A percentile compares a stretch with the other conserved stretches of the same genome.
Conservation (phyloP, 2,888 invertebrate species). For the Neocrepidodera transversa region DNA sequence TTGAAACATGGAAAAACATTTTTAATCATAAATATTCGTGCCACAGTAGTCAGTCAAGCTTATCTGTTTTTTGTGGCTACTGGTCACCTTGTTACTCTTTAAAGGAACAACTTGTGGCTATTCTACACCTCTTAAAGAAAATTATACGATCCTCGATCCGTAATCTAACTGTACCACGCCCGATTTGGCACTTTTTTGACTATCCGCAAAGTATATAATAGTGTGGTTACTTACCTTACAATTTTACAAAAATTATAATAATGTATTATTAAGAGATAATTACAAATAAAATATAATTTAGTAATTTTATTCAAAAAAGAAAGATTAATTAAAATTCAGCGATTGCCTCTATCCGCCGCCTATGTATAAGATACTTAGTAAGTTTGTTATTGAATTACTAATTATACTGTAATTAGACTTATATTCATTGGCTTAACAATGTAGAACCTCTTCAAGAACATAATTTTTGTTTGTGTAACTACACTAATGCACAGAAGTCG, state of each 20-base stretch:
- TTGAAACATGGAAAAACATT: slow-evolving; percentile 8
- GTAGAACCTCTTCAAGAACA: not conserved
- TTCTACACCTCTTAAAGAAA: slow-evolving; percentile 19
- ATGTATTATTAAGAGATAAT: not conserved
- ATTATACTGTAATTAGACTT: no score
- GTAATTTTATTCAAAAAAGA: no score
- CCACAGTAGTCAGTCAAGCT: slow-evolving; percentile 20
- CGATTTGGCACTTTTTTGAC: slow-evolving; percentile 7
- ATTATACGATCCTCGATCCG: slow-evolving; percentile 13
- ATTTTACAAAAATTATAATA: not conserved
- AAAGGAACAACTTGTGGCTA: slow-evolving; percentile 11
- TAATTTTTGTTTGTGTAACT: not conserved
- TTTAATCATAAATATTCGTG: slow-evolving; percentile 18
- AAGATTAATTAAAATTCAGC: no score
- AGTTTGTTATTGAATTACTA: no score
- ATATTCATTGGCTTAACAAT: no score
- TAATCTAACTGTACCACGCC: slow-evolving; percentile 12
- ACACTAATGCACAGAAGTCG: not conserved
- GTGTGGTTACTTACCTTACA: slow-evolving; percentile 5
- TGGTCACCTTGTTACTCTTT: slow-evolving; percentile 26
- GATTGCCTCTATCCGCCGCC: no score
- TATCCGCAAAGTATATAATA: not conserved
- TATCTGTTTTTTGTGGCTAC: slow-evolving; percentile 19
- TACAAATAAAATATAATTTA: not conserved
- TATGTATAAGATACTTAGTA: no score